Evolutionary conservation across 2,888 invertebrate species (phyloP), one percentile per base, ranked within the genome.

Genomic region (Maniola hyperantus): DNA sequence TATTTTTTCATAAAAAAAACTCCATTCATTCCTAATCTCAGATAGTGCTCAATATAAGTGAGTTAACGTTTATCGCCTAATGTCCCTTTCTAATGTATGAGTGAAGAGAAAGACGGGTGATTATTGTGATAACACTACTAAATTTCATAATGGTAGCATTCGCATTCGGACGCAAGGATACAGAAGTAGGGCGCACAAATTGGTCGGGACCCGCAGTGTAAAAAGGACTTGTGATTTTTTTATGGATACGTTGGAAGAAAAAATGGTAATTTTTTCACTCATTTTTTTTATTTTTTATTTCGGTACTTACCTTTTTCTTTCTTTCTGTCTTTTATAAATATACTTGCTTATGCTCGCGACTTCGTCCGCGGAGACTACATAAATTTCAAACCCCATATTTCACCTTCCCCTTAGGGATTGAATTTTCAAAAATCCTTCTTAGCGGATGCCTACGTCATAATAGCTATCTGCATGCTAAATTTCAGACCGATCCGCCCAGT

Each of bases 181-280:
- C 71, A 69, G 68, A 80, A 81, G 74, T 84, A 79, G 84, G 81
- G 71, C 85, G 78, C 73, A 76, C 73, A 81, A 85, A 84, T 83
- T 86, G 84, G 79, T 68, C 82, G 82, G 87, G 87, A 84, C 76
- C 63, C 54, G 63, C 18, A 55, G 65, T 50, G 70, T 65, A 46
- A 46, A 68, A 57, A 69, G 70, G 74, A 69, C 69, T 76, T 71
- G 75, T 66, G 68, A 76, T 72, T 39, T 53, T 26, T 63, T 18
- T 39, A 54, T 60, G 50, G 46, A 68, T 64, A 55, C 18, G 39
- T 53, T 42, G 15, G 11, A 51, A 76, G 50, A 15, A 15, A 58
- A 65, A 72, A 88, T 89, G 88, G 89, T 88, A 82, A 85, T 78
- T 83, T 81, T 73, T 60, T 61, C 68, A 66, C 53, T 67, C 64